Evolutionary conservation across 2,113 vertebrate genomes (phyloP).

Genomic region (Cynocephalus volans): DNA sequence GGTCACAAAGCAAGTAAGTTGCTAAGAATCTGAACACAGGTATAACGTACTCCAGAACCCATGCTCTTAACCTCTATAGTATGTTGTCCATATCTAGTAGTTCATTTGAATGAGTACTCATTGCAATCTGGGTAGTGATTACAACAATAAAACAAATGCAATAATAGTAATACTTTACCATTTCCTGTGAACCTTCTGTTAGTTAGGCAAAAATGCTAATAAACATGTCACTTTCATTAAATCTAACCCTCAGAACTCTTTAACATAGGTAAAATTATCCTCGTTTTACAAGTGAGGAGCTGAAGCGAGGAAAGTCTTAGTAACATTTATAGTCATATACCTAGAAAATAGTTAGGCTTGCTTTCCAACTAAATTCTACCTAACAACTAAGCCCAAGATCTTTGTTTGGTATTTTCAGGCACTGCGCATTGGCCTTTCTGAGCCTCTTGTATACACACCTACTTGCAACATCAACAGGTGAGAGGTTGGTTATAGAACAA

Average conservation of each 20-base stretch:
- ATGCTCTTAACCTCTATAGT: neutral
- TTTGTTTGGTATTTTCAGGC: neutral
- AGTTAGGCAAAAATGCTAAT: neutral
- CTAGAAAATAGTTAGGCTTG: neutral
- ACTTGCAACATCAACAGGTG: neutral
- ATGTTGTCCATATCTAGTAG: neutral
- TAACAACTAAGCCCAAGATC: neutral
- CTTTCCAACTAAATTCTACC: neutral
- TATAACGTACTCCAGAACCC: neutral
- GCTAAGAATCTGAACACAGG: neutral
- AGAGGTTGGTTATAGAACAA: neutral
- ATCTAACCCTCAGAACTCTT: neutral
- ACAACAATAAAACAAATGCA: neutral
- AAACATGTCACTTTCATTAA: neutral
- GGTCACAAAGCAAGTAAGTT: neutral
- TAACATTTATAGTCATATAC: neutral
- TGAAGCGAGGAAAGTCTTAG: neutral
- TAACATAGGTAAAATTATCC: neutral
- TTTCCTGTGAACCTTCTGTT: neutral
- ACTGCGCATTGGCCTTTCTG: neutral
- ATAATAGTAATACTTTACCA: neutral
- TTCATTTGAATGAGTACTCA: neutral
- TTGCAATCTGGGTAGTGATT: neutral
- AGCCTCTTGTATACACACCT: neutral
- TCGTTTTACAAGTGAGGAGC: neutral